Evolutionary conservation across 2,113 vertebrate genomes (phyloP), one percentile per base, ranked within the genome.

Genomic region (Amia ocellicauda): DNA sequence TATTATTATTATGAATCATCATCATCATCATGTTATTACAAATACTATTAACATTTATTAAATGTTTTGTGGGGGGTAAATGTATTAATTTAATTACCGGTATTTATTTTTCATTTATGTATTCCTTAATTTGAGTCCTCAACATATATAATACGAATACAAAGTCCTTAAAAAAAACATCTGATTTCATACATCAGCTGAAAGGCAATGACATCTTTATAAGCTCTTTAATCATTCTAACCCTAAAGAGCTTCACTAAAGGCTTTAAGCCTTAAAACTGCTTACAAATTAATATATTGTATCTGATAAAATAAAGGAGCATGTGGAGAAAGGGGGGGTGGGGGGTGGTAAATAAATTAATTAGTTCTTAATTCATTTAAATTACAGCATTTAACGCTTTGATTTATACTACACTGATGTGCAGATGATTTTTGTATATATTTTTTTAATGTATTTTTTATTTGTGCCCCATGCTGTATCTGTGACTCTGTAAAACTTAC

Each of bases 151-250:
- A n/a, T n/a, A n/a, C n/a, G n/a, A n/a, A n/a, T n/a, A 79, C 85
- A 80, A 86, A 83, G 85, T 88, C 84, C 16, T 43, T 60, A 2
- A 60, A 8, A 42, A 42, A 49, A 20, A 42, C 24, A 60, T 16
- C 24, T 47, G 23, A 10, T 23, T 1, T 10, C 14, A 40, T 2
- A 22, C 7, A 3, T 4, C 11, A 10, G 28, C 23, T 60, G 42
- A 47, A 49, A 41, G n/a, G 41, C 58, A 16, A 1, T 60, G 22
- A 7, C 40, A 4, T 24, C 41, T 47, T 49, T 60, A 53, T 53
- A 53, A 53, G 58, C 41, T 26, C 22, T 60, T 26, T 60, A 27
- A 27, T 60, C 41, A 47, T 13, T 53, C 20, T 8, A 49, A 26
- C 41, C 41, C 42, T n/a, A 11, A 22, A 14, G 11, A 1, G 24